Conservation (phyloP, 1,140 invertebrate species). For the Bombus picipes region DNA sequence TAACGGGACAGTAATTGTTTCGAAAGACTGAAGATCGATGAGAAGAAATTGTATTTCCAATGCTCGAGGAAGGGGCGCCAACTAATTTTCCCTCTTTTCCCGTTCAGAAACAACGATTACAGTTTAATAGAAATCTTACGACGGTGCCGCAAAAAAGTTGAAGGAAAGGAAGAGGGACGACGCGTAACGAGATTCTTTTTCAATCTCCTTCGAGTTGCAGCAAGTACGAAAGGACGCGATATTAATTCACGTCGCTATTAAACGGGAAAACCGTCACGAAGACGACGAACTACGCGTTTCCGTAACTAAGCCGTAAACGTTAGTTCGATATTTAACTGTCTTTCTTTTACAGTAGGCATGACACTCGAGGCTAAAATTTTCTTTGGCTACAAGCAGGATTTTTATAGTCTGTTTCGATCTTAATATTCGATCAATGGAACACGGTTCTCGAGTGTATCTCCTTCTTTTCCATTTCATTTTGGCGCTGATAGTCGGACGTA, state of each 20-base stretch:
- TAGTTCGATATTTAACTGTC: slow-evolving; percentile 9
- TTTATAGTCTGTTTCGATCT: not conserved
- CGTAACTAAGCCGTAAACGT: slow-evolving; percentile 5
- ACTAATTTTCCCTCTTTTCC: slow-evolving; percentile 22
- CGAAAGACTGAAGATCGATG: slow-evolving; percentile 31
- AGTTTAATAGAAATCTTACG: slow-evolving; percentile 48
- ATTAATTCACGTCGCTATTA: slow-evolving; percentile 44
- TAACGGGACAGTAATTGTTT: slow-evolving; percentile 10
- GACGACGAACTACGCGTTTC: not conserved
- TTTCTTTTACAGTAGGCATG: not conserved
- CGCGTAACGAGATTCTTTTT: slow-evolving; percentile 40
- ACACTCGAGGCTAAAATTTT: not conserved
- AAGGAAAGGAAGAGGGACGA: not conserved
- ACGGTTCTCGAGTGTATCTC: not conserved
- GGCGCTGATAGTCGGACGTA: not conserved
- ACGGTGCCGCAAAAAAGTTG: not conserved
- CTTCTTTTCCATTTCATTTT: slow-evolving; percentile 1
- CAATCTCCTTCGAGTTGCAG: slow-evolving; percentile 33
- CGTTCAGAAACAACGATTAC: slow-evolving; percentile 21
- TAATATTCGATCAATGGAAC: not conserved
- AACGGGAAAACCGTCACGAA: not conserved
- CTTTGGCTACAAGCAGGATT: not conserved
- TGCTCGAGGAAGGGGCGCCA: not conserved
- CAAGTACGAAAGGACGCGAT: slow-evolving; percentile 1
- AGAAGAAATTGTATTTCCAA: slow-evolving; percentile 15